Evolutionary conservation across 2,113 vertebrate genomes (phyloP), one percentile per base, ranked within the genome.

Genomic region (Lutjanus erythropterus): DNA sequence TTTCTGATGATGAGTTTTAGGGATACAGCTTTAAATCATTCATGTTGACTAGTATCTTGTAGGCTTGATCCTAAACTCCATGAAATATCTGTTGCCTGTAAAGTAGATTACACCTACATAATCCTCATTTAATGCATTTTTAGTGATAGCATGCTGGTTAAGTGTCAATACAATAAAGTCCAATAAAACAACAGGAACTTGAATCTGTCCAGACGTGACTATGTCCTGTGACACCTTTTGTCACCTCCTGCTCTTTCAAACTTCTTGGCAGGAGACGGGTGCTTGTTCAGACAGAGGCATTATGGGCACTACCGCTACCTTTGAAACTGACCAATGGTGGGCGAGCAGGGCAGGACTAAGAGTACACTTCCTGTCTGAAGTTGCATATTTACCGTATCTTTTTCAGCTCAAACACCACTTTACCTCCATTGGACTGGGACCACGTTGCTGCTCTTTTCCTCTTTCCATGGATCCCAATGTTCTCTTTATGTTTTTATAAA

Each of bases 231-330:
- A 61, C 65, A 83, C 21, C 41, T 73, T 60, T 77, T 39, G 9
- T 75, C 75, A 71, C 65, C 58, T 37, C 71, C 49, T 73, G 47
- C 31, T 78, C 65, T 42, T 61, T 6, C 39, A 71, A 39, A 74
- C 50, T 19, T 9, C 18, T 61, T 73, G 61, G 61, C 72, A 70
- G 50, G n/a, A 68, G 29, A 52, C 1, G 2, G 19, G 6, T 60
- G 19, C 33, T 62, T 70, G 42, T 73, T n/a, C 74, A 60, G 18
- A 52, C 53, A 35, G 69, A 73, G 35, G 14, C 59, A 41, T 53
- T 46, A 41, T 41, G 9, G 60, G 23, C 23, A 37, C 25, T 12
- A 37, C 25, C 18, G 31, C 11, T 23, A 23, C 19, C 15, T 5
- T n/a, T 41, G 50, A 46, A 29, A 21, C 9, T 47, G 21, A 52